Percentiles rank a stretch among this genome's conserved stretches.
These are phyloP conservation scores for Pitta sordida DNA, from an alignment of 2,113 vertebrate species.

Conservation along the genomic window DNA sequence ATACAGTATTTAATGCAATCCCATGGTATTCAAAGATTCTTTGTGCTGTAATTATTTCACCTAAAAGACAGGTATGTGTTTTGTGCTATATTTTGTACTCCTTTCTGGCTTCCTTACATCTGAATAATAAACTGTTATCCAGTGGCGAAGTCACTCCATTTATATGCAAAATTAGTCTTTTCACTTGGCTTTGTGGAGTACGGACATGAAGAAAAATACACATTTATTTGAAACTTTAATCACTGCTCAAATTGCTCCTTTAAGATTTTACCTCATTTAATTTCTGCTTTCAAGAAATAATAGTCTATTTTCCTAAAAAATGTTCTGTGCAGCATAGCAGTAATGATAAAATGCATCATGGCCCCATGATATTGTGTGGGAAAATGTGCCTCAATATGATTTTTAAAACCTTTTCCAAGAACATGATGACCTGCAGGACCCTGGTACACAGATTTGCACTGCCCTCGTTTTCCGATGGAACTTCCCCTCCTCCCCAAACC, in stretches of 20 bases:
- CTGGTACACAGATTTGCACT: neutral
- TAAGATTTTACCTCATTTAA: neutral
- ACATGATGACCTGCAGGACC: neutral
- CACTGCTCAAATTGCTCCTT: neutral
- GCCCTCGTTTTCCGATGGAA: neutral
- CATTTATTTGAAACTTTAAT: neutral
- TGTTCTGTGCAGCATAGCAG: neutral
- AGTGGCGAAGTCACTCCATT: neutral
- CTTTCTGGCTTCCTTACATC: neutral
- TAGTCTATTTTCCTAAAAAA: neutral
- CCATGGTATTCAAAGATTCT: neutral
- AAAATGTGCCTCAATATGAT: neutral
- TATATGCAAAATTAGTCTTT: neutral
- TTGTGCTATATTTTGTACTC: neutral
- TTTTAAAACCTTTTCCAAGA: neutral
- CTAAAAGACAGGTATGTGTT: neutral
- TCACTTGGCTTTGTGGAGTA: neutral
- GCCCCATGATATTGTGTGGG: neutral
- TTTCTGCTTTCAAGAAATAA: neutral
- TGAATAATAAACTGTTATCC: neutral
- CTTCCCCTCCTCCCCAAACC: neutral
- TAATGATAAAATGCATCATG: neutral
- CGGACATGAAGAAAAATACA: neutral
- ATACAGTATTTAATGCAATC: neutral
- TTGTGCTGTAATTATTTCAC: neutral